phyloP scores from a whole-genome alignment of 1,140 invertebrate genomes.

The Bombus haemorrhoidalis region DNA sequence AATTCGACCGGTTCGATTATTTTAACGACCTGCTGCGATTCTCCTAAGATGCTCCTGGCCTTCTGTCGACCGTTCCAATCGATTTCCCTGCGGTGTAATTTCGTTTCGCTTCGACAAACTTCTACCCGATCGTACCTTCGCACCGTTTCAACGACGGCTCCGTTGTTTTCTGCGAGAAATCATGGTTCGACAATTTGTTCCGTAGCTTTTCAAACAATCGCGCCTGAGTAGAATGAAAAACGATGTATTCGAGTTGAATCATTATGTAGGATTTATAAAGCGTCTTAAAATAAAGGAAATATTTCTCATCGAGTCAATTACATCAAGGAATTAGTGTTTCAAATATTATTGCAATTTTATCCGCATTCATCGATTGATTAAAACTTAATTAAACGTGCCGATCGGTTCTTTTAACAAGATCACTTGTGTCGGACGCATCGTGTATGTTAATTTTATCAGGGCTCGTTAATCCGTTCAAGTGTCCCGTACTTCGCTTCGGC shows the following conservation, averaged over 20 bases:
- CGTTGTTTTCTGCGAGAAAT: neutral
- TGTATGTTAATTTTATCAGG: constrained; percentile 4
- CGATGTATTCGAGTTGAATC: neutral
- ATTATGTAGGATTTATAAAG: neutral
- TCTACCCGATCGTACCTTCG: neutral
- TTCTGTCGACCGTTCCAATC: constrained; percentile 37
- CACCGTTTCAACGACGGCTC: neutral
- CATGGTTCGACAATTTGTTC: neutral
- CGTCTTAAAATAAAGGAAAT: neutral
- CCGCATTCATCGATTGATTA: neutral
- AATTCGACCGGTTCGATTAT: constrained; percentile 63
- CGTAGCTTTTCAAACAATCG: neutral
- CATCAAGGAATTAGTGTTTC: too few species aligned
- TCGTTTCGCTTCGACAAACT: constrained; percentile 34
- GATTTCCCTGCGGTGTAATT: constrained; percentile 54
- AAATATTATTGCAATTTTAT: neutral
- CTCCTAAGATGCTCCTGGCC: constrained; percentile 32
- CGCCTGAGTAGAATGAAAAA: neutral
- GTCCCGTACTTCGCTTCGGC: neutral
- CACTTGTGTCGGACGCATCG: neutral
- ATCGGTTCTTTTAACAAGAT: neutral
- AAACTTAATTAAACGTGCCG: neutral
- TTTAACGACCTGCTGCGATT: constrained; percentile 59
- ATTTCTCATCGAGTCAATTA: neutral
- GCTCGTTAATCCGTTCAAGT: constrained; percentile 6